A percentile compares a stretch with the other conserved stretches of the same genome.
phyloP scores from a whole-genome alignment of 1,140 invertebrate genomes.

The Agrypnia vestita region DNA sequence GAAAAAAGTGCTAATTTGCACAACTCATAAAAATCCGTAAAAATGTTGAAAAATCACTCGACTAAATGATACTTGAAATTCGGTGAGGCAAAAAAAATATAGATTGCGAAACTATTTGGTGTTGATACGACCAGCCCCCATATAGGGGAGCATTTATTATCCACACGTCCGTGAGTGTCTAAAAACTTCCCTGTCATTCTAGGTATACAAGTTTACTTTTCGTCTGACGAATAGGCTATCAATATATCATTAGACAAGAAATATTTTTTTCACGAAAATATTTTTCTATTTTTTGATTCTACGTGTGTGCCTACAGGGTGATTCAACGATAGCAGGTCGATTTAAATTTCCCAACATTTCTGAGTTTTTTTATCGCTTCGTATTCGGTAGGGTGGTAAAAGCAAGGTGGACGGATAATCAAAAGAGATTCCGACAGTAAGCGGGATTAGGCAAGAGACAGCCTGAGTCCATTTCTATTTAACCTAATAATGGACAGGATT shows the following conservation, averaged over 20 bases:
- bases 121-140: not conserved
- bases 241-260: constrained; percentile 7
- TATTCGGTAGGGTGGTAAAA: too few species aligned
- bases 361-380: too few species aligned
- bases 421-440: too few species aligned
- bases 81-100: not conserved
- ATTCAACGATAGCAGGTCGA: too few species aligned
- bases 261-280: not conserved
- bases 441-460: too few species aligned
- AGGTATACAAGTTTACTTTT: not conserved
- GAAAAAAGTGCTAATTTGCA: not conserved
- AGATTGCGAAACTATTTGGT: not conserved
- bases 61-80: not conserved
- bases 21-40: too few species aligned
- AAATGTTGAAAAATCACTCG: not conserved
- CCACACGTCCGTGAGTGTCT: constrained; percentile 4
- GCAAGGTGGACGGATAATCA: too few species aligned
- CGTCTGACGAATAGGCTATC: constrained; percentile 18
- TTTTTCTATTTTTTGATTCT: not conserved
- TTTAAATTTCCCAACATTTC: too few species aligned
- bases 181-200: constrained; percentile 1
- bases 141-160: too few species aligned
- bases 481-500: too few species aligned
- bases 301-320: too few species aligned
- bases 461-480: too few species aligned